A percentile compares a stretch with the other conserved stretches of the same genome.
Conservation (phyloP, 2,113 vertebrate genomes). For the Dromaius novaehollandiae region DNA sequence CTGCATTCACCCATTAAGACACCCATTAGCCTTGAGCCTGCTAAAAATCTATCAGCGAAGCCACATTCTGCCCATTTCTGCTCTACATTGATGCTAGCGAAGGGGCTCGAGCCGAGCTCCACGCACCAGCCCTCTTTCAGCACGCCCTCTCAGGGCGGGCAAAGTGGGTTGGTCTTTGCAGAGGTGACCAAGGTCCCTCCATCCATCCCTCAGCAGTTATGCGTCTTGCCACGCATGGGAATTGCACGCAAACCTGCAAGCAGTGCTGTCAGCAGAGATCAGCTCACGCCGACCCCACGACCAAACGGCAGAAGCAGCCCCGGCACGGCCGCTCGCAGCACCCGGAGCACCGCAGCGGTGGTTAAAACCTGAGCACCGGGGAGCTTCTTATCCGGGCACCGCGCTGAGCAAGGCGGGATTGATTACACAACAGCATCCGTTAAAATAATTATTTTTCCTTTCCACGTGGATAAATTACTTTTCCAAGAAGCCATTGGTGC, state of each 20-base stretch:
- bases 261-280: no score
- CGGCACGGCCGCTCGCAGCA: neutral
- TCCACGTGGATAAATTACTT: constrained; percentile 53
- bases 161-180: neutral
- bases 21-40: constrained; percentile 41
- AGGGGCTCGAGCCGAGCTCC: neutral
- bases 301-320: no score
- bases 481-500: constrained; percentile 60
- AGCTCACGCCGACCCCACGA: no score
- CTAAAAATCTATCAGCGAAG: constrained; percentile 21
- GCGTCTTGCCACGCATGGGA: no score
- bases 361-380: neutral
- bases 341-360: no score
- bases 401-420: neutral
- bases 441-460: constrained; percentile 69
- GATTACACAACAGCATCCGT: neutral
- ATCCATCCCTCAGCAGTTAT: no score
- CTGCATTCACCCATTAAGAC: constrained; percentile 52
- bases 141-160: fast-evolving
- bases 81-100: neutral
- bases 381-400: neutral
- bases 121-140: neutral
- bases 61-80: neutral
- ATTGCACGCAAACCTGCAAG: no score
- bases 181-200: fast-evolving